Evolutionary conservation across 1,140 invertebrate genomes (phyloP).

Genomic region (Pseudoatta argentina): DNA sequence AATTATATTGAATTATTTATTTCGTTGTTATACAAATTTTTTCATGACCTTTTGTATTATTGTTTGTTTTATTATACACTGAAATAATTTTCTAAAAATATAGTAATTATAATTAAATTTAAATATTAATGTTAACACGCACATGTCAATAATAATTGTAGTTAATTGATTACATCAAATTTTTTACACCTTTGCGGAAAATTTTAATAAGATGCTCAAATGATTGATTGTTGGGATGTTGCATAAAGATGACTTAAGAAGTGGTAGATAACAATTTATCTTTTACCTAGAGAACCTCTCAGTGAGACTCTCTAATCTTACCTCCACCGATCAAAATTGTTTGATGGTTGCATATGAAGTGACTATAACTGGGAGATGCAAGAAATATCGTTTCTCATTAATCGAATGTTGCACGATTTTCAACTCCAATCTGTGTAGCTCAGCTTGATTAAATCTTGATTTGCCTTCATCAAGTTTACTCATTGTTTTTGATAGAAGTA

Average conservation of each 20-base stretch:
- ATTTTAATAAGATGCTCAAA: not conserved
- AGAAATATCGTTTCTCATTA: constrained; percentile 36
- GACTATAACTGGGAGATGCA: not conserved
- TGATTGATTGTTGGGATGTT: not conserved
- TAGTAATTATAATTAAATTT: not conserved
- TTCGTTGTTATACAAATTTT: not conserved
- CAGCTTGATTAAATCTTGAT: constrained; percentile 13
- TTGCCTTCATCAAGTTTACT: not conserved
- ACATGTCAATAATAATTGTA: not conserved
- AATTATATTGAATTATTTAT: constrained; percentile 10
- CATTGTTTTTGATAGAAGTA: constrained; percentile 26
- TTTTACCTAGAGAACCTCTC: not conserved
- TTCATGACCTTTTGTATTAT: not conserved
- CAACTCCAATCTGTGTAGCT: not conserved
- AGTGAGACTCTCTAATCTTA: too few species aligned
- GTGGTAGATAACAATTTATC: not conserved
- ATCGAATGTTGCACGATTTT: constrained; percentile 57
- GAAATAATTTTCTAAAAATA: not conserved
- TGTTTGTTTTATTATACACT: too few species aligned
- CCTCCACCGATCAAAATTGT: not conserved
- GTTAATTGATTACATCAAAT: not conserved
- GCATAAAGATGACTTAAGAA: not conserved
- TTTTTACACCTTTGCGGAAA: not conserved
- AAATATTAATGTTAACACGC: too few species aligned
- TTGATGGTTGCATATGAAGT: not conserved